Evolutionary conservation across 1,140 invertebrate genomes (phyloP), one percentile per base, ranked within the genome.

Genomic region (Patella vulgata): DNA sequence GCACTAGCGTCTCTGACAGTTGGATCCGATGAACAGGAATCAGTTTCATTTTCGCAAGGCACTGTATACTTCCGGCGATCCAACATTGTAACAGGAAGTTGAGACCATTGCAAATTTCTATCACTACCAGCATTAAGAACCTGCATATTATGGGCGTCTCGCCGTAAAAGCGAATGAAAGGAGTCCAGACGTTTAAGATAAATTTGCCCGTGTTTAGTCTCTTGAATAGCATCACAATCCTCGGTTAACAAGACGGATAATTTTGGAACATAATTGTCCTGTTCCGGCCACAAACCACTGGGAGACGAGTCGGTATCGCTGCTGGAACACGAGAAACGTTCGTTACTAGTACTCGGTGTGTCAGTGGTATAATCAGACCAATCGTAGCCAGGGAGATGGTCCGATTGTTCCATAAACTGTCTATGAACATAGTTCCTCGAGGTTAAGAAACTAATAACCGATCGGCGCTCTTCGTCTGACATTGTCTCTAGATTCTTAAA

Each of bases 361-460:
- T 27, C 58, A 39, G 5, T 68, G 55, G 36, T 63, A 63, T 25
- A 55, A 28, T 36, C 33, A 36, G 33, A 23, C 47, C 59, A 50
- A 58, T 64, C 42, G 68, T 59, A 19, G 63, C 60, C 5, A 63
- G 48, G 23, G 66, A 60, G 14, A 68, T 66, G 55, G 68, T 65
- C 17, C 56, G 52, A 33, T 72, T 63, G n/a, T 31, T 44, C 31
- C 19, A 75, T 66, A 55, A 68, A 75, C 28, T 68, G 68, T 21
- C 69, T 56, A 46, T 75, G 73, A 12, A 68, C 68, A 39, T 75
- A 75, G 11, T 66, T 75, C 11, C 73, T 70, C 44, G 61, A 51
- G n/a, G 62, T 65, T 54, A 73, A 63, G 47, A 75, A 63, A 36
- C 47, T 53, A 8, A 54, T 33, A n/a, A 54, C 36, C 3, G 52